A percentile compares a stretch with the other conserved stretches of the same genome.
Evolutionary conservation across 2,888 invertebrate genomes (phyloP).

Genomic region (Invenusta paracnida): DNA sequence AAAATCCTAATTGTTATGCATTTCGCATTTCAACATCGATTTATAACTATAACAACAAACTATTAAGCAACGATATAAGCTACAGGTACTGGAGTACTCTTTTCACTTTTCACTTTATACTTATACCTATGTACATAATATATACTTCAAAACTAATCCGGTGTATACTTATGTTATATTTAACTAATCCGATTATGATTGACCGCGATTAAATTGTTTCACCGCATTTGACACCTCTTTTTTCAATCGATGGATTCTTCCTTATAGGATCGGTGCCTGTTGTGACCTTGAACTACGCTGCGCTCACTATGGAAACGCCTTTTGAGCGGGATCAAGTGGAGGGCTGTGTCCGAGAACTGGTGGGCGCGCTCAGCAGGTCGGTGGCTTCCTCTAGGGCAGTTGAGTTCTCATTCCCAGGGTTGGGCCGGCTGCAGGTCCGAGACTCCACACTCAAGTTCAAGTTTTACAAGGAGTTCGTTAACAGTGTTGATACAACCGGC

Average conservation of each 20-base stretch:
- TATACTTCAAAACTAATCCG: too few relatives aligned
- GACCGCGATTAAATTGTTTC: too few relatives aligned
- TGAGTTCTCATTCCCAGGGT: constrained; percentile 57
- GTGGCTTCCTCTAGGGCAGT: constrained; percentile 54
- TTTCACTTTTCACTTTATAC: too few relatives aligned
- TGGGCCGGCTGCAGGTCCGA: constrained; percentile 57
- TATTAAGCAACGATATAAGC: too few relatives aligned
- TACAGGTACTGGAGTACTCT: too few relatives aligned
- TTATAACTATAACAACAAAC: too few relatives aligned
- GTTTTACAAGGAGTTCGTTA: constrained; percentile 60
- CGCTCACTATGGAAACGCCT: constrained; percentile 57
- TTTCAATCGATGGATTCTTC: constrained; percentile 42
- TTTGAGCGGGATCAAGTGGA: constrained; percentile 59
- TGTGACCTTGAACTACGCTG: constrained; percentile 58
- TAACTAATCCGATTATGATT: too few relatives aligned
- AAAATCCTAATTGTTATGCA: too few relatives aligned
- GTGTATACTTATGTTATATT: too few relatives aligned
- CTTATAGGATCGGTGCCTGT: constrained; percentile 57
- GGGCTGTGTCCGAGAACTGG: constrained; percentile 57
- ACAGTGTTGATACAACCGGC: constrained; percentile 57
- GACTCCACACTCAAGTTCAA: constrained; percentile 59
- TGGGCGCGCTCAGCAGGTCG: constrained; percentile 54
- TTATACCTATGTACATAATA: too few relatives aligned
- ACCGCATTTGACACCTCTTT: not conserved
- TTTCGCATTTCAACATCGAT: too few relatives aligned